Evolutionary conservation across 2,113 vertebrate genomes (phyloP).

Genomic region (Nesoenas mayeri): DNA sequence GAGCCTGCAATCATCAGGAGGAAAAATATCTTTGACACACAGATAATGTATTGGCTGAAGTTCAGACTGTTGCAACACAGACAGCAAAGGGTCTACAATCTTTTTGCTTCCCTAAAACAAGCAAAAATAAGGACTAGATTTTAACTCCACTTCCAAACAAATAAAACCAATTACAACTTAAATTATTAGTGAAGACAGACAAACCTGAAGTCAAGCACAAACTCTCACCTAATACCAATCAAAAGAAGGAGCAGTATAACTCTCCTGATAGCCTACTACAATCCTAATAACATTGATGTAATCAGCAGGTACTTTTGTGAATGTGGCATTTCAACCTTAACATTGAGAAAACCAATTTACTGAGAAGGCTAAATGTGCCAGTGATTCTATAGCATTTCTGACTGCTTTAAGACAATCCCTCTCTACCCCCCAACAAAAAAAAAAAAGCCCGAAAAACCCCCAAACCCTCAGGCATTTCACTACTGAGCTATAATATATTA

Average conservation of each 20-base stretch:
- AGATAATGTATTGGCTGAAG: not conserved
- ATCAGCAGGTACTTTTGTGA: not conserved
- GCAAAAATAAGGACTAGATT: not conserved
- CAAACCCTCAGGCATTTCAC: not conserved
- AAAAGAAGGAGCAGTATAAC: not conserved
- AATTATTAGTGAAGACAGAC: not conserved
- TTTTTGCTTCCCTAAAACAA: not conserved
- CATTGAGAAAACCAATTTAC: not conserved
- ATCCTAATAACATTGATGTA: not conserved
- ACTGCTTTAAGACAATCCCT: no score
- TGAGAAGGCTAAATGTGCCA: not conserved
- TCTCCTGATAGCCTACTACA: not conserved
- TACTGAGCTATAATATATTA: not conserved
- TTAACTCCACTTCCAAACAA: not conserved
- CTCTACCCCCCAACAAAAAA: not conserved
- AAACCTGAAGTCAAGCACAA: not conserved
- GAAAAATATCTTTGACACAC: not conserved
- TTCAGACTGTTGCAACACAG: not conserved
- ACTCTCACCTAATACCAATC: fast-evolving
- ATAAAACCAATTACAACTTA: not conserved
- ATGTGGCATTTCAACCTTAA: not conserved
- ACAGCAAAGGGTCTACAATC: not conserved
- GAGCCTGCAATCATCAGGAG: not conserved
- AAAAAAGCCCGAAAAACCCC: not conserved
- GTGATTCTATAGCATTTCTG: not conserved